Percentiles rank a stretch among this genome's conserved stretches.
phyloP scores from a whole-genome alignment of 2,797 vertebrate species.

The Chaetophractus vellerosus region DNA sequence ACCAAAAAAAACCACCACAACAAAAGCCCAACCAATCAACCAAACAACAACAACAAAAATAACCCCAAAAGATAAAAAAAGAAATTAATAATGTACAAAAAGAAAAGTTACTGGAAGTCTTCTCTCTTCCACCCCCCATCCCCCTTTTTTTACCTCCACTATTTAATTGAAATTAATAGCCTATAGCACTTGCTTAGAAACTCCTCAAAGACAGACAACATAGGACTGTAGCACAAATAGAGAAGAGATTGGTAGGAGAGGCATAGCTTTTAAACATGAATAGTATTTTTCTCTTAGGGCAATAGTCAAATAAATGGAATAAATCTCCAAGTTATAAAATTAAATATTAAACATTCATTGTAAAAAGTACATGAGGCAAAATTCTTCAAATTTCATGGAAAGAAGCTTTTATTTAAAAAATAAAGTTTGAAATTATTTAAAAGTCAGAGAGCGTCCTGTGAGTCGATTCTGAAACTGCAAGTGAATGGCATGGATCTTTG shows the following conservation, averaged over 20 bases:
- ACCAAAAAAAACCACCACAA: no score
- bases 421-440: constrained; percentile 27
- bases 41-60: not conserved
- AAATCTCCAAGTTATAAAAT: not conserved
- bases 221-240: not conserved
- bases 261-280: not conserved
- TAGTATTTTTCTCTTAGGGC: not conserved
- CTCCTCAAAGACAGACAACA: not conserved
- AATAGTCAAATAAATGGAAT: not conserved
- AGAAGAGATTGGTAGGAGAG: no score
- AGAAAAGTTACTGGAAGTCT: not conserved
- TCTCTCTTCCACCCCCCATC: not conserved
- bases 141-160: not conserved
- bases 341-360: not conserved
- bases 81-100: not conserved
- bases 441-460: not conserved
- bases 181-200: not conserved
- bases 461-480: not conserved
- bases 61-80: not conserved
- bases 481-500: not conserved
- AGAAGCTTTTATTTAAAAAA: not conserved
- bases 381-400: not conserved
- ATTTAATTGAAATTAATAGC: not conserved
- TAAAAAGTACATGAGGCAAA: not conserved
- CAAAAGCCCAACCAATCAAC: no score